Evolutionary conservation across 92 coral and sea anemone genomes (phyloP).

Genomic region (Meandrina meandrites): DNA sequence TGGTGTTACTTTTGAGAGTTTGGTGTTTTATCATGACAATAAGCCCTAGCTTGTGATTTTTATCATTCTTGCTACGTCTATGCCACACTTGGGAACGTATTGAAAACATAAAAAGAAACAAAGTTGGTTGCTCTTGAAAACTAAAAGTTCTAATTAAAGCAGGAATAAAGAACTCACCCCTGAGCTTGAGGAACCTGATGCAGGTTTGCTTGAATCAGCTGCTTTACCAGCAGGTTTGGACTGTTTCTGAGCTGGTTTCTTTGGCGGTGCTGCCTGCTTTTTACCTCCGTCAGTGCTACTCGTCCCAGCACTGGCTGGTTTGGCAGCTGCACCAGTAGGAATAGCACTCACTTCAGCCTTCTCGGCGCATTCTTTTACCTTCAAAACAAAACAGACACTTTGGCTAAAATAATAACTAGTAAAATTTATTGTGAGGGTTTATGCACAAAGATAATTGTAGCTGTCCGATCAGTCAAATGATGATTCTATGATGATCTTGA

Average conservation of each 20-base stretch:
- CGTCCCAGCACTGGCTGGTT: slow-evolving; percentile 49
- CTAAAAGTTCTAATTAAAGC: not conserved
- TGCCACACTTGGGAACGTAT: no score
- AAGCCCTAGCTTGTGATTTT: no score
- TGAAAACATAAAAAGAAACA: no score
- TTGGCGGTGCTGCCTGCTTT: slow-evolving; percentile 65
- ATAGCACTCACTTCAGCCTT: slow-evolving; percentile 86
- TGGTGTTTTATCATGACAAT: no score
- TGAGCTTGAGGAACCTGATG: slow-evolving; percentile 13
- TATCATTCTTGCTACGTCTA: no score
- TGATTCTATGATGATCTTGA: no score
- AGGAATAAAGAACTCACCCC: slow-evolving; percentile 27
- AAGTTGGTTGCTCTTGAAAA: not conserved
- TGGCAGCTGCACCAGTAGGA: slow-evolving; percentile 60
- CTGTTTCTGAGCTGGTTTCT: slow-evolving; percentile 66
- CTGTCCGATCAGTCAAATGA: no score
- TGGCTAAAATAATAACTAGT: no score
- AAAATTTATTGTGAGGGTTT: not conserved
- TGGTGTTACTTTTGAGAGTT: no score
- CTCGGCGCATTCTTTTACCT: slow-evolving; percentile 95
- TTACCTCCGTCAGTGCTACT: slow-evolving; percentile 56
- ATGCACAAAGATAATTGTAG: not conserved
- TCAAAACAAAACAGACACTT: not conserved
- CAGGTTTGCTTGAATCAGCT: slow-evolving; percentile 27
- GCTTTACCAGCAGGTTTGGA: slow-evolving; percentile 47